Evolutionary conservation across 2,113 vertebrate species (phyloP).

Genomic region (Micronycteris hirsuta): DNA sequence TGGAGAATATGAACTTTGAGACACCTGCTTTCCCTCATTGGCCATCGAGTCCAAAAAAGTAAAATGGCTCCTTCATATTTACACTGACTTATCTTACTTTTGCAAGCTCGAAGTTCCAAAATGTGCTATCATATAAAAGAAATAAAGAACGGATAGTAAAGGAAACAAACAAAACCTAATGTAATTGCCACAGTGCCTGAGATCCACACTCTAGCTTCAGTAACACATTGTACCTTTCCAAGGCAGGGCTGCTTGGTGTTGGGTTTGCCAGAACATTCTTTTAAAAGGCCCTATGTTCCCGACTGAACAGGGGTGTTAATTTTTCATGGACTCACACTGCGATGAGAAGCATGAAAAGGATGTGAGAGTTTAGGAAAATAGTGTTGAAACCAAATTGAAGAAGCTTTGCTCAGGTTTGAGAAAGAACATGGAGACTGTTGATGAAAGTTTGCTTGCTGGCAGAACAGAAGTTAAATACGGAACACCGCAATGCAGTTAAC

Average conservation of each 20-base stretch:
- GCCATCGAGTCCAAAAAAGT: not conserved
- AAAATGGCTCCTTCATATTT: not conserved
- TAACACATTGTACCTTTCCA: not conserved
- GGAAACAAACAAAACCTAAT: not conserved
- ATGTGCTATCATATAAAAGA: not conserved
- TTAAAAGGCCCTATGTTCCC: conserved; percentile 45
- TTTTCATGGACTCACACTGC: conserved; percentile 61
- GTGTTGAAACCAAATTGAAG: conserved; percentile 25
- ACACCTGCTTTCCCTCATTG: not conserved
- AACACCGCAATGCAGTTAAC: conserved; percentile 29
- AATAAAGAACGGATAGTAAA: not conserved
- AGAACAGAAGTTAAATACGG: not conserved
- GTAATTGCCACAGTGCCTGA: not conserved
- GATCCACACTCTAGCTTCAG: not conserved
- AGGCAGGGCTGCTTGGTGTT: not conserved
- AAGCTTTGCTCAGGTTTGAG: not conserved
- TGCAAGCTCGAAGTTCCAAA: not conserved
- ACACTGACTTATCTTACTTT: not conserved
- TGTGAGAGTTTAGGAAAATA: conserved; percentile 48
- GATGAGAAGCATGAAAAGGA: conserved; percentile 47
- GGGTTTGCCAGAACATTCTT: conserved; percentile 31
- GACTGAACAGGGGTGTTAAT: conserved; percentile 53
- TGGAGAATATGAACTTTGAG: not conserved
- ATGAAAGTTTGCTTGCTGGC: not conserved
- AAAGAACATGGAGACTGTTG: not conserved